These are phyloP conservation scores for Vanacampus margaritifer DNA, from an alignment of 2,113 vertebrate genomes.

Conservation along the genomic window DNA sequence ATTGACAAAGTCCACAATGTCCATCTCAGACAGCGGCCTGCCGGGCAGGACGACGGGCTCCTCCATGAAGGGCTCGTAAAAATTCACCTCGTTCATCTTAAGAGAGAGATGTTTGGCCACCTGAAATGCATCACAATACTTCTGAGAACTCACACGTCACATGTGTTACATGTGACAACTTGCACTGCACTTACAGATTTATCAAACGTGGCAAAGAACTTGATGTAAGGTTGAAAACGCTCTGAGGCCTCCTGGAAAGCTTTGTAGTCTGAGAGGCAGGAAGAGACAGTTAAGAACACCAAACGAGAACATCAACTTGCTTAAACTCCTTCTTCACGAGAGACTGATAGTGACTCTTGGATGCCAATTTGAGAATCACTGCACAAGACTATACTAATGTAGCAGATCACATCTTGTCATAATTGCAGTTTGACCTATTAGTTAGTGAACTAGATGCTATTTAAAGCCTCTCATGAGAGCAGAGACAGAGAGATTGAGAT, in stretches of 20 bases:
- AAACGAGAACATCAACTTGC: not conserved
- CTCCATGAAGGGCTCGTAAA: conserved; percentile 97
- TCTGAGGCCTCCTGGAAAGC: conserved; percentile 91
- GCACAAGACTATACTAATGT: not conserved
- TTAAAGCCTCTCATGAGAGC: conserved; percentile 51
- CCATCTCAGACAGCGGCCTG: conserved; percentile 87
- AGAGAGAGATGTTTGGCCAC: conserved; percentile 93
- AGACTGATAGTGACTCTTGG: too few relatives aligned
- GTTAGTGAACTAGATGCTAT: conserved; percentile 51
- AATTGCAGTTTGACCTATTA: conserved; percentile 64
- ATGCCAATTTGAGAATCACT: too few relatives aligned
- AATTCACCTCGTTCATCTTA: conserved; percentile 96
- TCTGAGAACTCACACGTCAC: not conserved
- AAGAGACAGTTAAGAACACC: conserved; percentile 6
- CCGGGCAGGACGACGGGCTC: conserved; percentile 86
- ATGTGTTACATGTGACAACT: not conserved
- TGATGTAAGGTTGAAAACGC: conserved; percentile 93
- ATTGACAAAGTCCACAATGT: conserved; percentile 90
- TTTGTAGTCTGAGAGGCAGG: conserved; percentile 81
- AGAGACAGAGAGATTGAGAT: conserved; percentile 1
- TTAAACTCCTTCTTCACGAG: too few relatives aligned
- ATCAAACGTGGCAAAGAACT: conserved; percentile 95
- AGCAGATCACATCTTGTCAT: conserved; percentile 28
- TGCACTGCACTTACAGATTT: conserved; percentile 82
- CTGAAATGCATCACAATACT: conserved; percentile 57